These are phyloP conservation scores for Poecilia picta DNA, from an alignment of 2,797 vertebrate genomes.

Conservation along the genomic window DNA sequence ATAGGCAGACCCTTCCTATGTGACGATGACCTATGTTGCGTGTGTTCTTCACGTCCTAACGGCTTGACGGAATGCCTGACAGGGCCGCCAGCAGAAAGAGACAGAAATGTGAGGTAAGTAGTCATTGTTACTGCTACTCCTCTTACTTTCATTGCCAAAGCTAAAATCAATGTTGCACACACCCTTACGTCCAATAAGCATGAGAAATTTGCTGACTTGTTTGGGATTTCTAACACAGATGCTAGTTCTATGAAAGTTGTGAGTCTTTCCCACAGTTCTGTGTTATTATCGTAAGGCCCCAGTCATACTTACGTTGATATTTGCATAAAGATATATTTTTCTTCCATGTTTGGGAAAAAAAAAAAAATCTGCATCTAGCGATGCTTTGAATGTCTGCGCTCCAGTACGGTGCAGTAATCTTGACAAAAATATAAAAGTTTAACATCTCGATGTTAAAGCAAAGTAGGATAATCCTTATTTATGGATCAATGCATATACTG, in stretches of 20 bases:
- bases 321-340: neutral
- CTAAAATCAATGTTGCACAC: constrained; percentile 51
- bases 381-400: neutral
- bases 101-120: constrained; percentile 65
- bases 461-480: neutral
- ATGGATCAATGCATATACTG: neutral
- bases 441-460: neutral
- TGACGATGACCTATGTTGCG: constrained; percentile 57
- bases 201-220: too few relatives aligned
- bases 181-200: constrained; percentile 23
- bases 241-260: neutral
- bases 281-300: neutral
- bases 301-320: neutral
- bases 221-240: too few relatives aligned
- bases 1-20: constrained; percentile 42
- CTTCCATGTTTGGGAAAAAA: neutral
- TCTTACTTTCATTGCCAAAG: constrained; percentile 28
- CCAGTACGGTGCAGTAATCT: too few relatives aligned
- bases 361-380: neutral
- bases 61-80: constrained; percentile 47
- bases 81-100: constrained; percentile 70
- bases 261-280: neutral
- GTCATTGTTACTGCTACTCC: constrained; percentile 37
- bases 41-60: constrained; percentile 58
- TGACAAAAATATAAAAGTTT: neutral